Evolutionary conservation across 2,888 invertebrate species (phyloP).

Genomic region (Phorcus lineatus): DNA sequence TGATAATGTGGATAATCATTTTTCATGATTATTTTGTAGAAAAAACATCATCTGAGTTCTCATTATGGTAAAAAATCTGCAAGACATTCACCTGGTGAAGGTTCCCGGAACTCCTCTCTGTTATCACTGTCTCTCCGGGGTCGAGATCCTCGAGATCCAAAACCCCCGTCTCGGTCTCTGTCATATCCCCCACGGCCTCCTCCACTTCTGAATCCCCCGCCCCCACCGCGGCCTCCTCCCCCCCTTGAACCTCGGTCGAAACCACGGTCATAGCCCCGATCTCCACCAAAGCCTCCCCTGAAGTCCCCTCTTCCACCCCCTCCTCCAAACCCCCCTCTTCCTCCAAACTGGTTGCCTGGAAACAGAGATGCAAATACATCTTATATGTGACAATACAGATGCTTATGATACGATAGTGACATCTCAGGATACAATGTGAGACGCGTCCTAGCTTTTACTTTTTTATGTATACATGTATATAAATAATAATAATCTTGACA

Average conservation of each 20-base stretch:
- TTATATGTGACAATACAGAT: no score
- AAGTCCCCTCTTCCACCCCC: constrained; percentile 39
- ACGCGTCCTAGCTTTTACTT: no score
- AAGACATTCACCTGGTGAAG: constrained; percentile 67
- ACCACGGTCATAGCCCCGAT: constrained; percentile 35
- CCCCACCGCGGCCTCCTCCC: constrained; percentile 41
- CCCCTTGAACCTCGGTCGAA: constrained; percentile 39
- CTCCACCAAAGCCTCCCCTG: constrained; percentile 39
- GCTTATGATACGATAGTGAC: no score
- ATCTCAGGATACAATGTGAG: no score
- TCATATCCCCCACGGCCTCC: constrained; percentile 43
- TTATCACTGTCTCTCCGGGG: constrained; percentile 62
- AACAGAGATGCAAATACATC: not conserved
- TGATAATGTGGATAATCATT: no score
- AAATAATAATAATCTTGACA: no score
- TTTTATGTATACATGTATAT: no score
- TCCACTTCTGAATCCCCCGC: constrained; percentile 43
- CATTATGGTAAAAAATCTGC: not conserved
- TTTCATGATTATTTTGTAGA: no score
- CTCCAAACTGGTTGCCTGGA: constrained; percentile 24
- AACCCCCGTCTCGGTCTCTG: constrained; percentile 34
- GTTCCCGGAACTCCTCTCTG: constrained; percentile 64
- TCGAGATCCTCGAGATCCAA: constrained; percentile 40
- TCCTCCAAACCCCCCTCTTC: constrained; percentile 43
- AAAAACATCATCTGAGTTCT: not conserved